Evolutionary conservation across 2,797 vertebrate genomes (phyloP).

Genomic region (Hafferia zeledoni): DNA sequence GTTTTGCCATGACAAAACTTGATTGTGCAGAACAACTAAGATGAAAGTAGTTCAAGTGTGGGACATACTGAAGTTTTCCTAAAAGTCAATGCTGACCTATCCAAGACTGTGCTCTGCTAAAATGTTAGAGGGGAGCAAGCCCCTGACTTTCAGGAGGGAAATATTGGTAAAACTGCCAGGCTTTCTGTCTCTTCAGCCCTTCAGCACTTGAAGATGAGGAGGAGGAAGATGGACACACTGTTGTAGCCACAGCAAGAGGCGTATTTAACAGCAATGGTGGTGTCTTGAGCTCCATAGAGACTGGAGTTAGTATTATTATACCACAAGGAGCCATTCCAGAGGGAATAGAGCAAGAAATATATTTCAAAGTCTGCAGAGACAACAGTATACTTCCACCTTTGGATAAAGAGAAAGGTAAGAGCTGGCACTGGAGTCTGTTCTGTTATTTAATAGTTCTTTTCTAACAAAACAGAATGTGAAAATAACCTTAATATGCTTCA

Average conservation of each 20-base stretch:
- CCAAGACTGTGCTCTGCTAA: neutral
- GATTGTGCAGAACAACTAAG: neutral
- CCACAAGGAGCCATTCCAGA: conserved; percentile 97
- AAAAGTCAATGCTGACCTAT: neutral
- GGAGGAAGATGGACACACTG: conserved; percentile 96
- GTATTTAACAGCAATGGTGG: conserved; percentile 97
- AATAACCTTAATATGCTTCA: neutral
- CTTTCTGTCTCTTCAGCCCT: conserved; percentile 80
- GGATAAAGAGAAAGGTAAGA: conserved; percentile 98
- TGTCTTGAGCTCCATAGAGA: conserved; percentile 97
- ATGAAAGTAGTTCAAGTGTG: neutral
- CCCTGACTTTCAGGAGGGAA: neutral
- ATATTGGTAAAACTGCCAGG: neutral
- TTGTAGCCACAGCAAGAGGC: conserved; percentile 95
- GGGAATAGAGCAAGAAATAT: conserved; percentile 97
- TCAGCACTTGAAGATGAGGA: conserved; percentile 94
- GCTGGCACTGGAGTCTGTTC: neutral
- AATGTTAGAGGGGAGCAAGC: neutral
- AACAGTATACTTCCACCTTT: conserved; percentile 98
- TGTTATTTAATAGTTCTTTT: neutral
- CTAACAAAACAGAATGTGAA: neutral
- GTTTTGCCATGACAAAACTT: neutral
- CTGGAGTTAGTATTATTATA: conserved; percentile 98
- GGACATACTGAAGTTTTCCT: neutral
- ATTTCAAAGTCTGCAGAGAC: conserved; percentile 99